These are phyloP conservation scores for Thecocarcelia acutangulata DNA, from an alignment of 2,888 invertebrate species.

Conservation along the genomic window DNA sequence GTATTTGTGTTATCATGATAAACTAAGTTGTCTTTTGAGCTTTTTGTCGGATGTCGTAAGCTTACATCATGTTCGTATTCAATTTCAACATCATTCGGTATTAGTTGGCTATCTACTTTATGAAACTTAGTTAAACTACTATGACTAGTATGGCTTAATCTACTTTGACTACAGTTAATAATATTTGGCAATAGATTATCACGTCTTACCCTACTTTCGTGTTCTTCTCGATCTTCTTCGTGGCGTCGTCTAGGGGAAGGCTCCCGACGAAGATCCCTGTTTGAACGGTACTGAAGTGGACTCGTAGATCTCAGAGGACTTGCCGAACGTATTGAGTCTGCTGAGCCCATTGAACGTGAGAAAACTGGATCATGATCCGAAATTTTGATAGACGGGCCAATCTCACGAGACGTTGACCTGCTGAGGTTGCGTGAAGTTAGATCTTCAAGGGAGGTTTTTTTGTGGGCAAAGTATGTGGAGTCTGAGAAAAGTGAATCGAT, in stretches of 20 bases:
- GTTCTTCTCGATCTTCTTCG: conserved; percentile 79
- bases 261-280: conserved; percentile 78
- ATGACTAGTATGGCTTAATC: conserved; percentile 76
- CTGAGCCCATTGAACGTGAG: conserved; percentile 75
- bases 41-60: conserved; percentile 70
- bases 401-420: conserved; percentile 72
- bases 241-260: conserved; percentile 78
- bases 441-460: conserved; percentile 77
- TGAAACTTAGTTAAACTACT: conserved; percentile 81
- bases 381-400: conserved; percentile 75
- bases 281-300: conserved; percentile 76
- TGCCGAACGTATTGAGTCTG: conserved; percentile 75
- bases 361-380: conserved; percentile 72
- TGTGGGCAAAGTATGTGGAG: conserved; percentile 75
- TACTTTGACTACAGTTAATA: conserved; percentile 78
- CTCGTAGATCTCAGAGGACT: conserved; percentile 75
- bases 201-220: conserved; percentile 81
- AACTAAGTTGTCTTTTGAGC: conserved; percentile 68
- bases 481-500: conserved; percentile 79
- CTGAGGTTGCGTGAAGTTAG: conserved; percentile 75
- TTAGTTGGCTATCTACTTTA: conserved; percentile 81
- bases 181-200: conserved; percentile 80
- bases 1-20: conserved; percentile 69
- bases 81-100: conserved; percentile 70
- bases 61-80: conserved; percentile 56